Conservation (phyloP, 2,888 invertebrate genomes). For the Drosophila mayaguana region DNA sequence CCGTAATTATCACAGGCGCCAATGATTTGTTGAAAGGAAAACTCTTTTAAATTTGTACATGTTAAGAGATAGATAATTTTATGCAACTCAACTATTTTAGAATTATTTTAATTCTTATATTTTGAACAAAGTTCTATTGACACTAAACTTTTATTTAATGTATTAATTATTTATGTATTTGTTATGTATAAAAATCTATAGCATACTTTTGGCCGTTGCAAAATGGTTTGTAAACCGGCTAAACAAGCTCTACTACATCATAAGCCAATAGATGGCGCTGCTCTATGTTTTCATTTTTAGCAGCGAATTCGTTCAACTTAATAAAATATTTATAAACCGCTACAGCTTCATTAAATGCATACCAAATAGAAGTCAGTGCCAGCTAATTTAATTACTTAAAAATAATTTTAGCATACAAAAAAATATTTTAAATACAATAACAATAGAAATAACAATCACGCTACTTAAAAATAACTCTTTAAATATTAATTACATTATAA, state of each 20-base stretch:
- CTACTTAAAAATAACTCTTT: not conserved
- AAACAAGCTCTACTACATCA: not conserved
- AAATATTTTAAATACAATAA: not conserved
- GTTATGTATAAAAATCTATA: not conserved
- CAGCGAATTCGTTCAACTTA: not conserved
- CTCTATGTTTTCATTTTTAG: no score
- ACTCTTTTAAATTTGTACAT: no score
- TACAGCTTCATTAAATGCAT: not conserved
- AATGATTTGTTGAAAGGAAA: no score
- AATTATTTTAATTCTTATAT: no score
- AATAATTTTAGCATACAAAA: not conserved
- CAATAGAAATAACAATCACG: slow-evolving; percentile 2
- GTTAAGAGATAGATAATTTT: no score
- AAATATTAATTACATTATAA: not conserved
- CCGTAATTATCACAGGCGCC: no score
- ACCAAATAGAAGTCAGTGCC: not conserved
- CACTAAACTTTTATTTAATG: no score
- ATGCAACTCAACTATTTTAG: no score
- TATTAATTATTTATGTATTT: no score
- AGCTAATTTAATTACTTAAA: not conserved
- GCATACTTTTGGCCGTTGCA: slow-evolving; percentile 8
- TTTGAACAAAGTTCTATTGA: no score
- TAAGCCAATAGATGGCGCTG: slow-evolving; percentile 25
- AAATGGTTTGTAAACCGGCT: slow-evolving; percentile 28
- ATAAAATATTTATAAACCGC: not conserved